These are phyloP conservation scores for Parasteatoda tepidariorum DNA, from an alignment of 1,140 invertebrate species.

Conservation along the genomic window DNA sequence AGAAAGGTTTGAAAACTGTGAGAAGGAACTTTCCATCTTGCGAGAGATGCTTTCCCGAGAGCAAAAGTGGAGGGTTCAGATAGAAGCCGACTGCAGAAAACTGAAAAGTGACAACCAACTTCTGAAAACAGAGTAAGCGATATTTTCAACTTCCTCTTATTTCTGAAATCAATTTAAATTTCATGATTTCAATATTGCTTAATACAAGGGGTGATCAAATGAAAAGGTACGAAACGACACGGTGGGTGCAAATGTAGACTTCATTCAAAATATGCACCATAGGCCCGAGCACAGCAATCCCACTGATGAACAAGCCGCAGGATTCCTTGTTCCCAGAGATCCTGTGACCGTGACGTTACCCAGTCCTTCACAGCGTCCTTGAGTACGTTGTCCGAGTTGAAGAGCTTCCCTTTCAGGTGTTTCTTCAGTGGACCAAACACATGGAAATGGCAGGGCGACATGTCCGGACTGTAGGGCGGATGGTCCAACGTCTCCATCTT, in stretches of 20 bases:
- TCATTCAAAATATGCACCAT: no score
- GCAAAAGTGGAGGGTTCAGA: constrained; percentile 43
- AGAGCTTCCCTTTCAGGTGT: no score
- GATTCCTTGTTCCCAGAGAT: no score
- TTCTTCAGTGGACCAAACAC: no score
- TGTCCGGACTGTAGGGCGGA: background rate
- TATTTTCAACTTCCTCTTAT: background rate
- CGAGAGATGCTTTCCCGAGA: constrained; percentile 47
- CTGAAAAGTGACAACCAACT: constrained; percentile 42
- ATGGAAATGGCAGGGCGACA: no score
- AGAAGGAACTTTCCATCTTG: constrained; percentile 30
- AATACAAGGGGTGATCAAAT: background rate
- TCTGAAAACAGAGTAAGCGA: constrained; percentile 30
- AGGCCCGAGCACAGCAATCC: no score
- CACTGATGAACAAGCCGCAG: no score
- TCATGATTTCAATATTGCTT: background rate
- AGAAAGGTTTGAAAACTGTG: constrained; percentile 41
- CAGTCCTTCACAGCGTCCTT: no score
- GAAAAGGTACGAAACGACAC: no score
- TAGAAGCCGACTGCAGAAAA: constrained; percentile 46
- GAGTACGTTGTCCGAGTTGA: no score
- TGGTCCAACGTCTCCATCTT: background rate
- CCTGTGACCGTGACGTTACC: background rate
- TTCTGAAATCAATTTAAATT: background rate
- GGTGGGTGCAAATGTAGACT: no score